A percentile compares a stretch with the other conserved stretches of the same genome.
phyloP scores from a whole-genome alignment of 2,888 invertebrate genomes.

The Drosophila gaucha region DNA sequence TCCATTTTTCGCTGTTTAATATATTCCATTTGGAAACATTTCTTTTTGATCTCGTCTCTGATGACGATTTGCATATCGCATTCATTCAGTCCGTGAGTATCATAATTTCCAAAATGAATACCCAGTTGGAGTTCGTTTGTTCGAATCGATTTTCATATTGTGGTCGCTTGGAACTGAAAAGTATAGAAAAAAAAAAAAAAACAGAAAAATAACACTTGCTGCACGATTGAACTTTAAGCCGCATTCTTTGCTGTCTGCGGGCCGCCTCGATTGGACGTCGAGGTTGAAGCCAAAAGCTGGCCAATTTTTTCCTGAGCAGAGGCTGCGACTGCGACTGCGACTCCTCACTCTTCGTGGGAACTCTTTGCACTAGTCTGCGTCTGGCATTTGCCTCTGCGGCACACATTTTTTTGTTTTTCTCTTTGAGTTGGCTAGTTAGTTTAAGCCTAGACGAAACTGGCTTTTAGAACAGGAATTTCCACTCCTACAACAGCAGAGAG shows the following conservation, averaged over 20 bases:
- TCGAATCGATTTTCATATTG: constrained; percentile 19
- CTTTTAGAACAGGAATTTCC: constrained; percentile 83
- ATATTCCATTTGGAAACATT: constrained; percentile 54
- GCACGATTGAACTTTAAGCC: constrained; percentile 81
- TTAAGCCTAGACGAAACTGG: constrained; percentile 61
- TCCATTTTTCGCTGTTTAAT: constrained; percentile 37
- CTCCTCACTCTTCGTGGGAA: constrained; percentile 64
- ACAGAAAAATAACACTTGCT: constrained; percentile 61
- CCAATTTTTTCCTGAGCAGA: constrained; percentile 57
- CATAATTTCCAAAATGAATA: constrained; percentile 34
- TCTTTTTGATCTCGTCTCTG: too few relatives aligned
- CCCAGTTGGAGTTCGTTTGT: constrained; percentile 3
- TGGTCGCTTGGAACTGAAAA: constrained; percentile 13
- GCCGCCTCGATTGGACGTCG: constrained; percentile 57
- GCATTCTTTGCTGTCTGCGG: constrained; percentile 62
- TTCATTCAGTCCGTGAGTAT: constrained; percentile 34
- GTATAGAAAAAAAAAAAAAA: too few relatives aligned
- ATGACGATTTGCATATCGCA: constrained; percentile 66
- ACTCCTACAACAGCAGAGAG: constrained; percentile 78
- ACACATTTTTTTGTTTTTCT: constrained; percentile 50
- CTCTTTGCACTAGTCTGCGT: constrained; percentile 58
- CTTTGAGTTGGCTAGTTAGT: constrained; percentile 4
- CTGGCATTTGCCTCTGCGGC: constrained; percentile 69
- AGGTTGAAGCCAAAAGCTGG: constrained; percentile 43
- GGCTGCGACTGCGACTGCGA: constrained; percentile 12